Evolutionary conservation across 1,140 invertebrate species (phyloP).

Genomic region (Diorhabda elongata): DNA sequence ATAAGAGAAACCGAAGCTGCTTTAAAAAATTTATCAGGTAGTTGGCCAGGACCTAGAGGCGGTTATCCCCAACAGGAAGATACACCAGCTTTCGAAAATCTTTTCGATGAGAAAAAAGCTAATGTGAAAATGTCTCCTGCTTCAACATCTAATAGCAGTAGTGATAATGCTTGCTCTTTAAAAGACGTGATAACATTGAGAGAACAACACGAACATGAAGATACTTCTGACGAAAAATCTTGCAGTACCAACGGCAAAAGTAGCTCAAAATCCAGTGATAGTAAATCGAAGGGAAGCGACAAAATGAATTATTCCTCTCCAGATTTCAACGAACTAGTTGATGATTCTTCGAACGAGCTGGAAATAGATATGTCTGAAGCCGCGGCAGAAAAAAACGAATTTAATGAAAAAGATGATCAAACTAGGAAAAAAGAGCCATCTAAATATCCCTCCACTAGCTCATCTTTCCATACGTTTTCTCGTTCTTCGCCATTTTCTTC

Average conservation of each 20-base stretch:
- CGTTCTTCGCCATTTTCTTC: conserved; percentile 53
- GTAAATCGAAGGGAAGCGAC: conserved; percentile 40
- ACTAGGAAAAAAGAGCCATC: conserved; percentile 48
- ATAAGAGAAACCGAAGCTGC: conserved; percentile 83
- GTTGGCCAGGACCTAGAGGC: conserved; percentile 66
- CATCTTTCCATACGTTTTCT: conserved; percentile 43
- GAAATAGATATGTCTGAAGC: conserved; percentile 75
- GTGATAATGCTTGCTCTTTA: conserved; percentile 55
- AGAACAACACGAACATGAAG: conserved; percentile 50
- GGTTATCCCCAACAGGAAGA: conserved; percentile 68
- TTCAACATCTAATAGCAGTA: conserved; percentile 58
- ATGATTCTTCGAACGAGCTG: conserved; percentile 73
- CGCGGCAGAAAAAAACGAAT: conserved; percentile 45
- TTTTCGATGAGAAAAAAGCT: conserved; percentile 77
- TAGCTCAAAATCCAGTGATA: conserved; percentile 32
- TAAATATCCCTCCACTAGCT: conserved; percentile 45
- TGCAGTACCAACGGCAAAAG: conserved; percentile 35
- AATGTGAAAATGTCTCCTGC: conserved; percentile 60
- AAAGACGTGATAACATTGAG: conserved; percentile 65
- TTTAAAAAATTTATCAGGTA: conserved; percentile 75
- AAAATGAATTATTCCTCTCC: conserved; percentile 61
- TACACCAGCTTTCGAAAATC: conserved; percentile 74
- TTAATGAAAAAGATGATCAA: conserved; percentile 42
- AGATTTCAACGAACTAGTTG: conserved; percentile 74
- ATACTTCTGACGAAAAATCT: conserved; percentile 41